phyloP scores from a whole-genome alignment of 2,113 vertebrate genomes.

The Oceanodroma tethys region DNA sequence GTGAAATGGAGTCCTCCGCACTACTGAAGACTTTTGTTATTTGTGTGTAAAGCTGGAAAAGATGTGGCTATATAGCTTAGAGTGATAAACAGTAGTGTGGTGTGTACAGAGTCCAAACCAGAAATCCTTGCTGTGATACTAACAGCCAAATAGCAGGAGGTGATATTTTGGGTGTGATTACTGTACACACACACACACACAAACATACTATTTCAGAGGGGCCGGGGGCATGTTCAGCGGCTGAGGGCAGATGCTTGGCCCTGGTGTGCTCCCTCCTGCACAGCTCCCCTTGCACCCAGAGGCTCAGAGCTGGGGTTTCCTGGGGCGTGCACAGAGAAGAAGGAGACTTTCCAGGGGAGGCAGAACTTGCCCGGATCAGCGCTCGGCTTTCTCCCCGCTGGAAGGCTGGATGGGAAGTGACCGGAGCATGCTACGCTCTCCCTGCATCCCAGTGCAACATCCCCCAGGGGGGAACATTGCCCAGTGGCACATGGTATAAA shows the following conservation, averaged over 20 bases:
- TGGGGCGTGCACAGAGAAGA: not conserved
- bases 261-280: not conserved
- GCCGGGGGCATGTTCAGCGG: accelerated
- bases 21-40: not conserved
- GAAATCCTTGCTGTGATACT: slow-evolving; percentile 9
- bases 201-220: not conserved
- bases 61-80: not conserved
- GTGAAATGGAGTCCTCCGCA: accelerated
- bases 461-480: not conserved
- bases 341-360: not conserved
- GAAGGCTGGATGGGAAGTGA: not conserved
- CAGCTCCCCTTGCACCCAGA: not conserved
- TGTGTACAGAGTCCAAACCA: not conserved
- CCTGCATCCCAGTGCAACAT: not conserved
- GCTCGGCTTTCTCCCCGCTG: not conserved
- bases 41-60: not conserved
- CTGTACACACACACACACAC: not conserved
- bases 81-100: not conserved
- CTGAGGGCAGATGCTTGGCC: not conserved
- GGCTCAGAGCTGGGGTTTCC: not conserved
- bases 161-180: not conserved
- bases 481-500: not conserved
- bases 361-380: not conserved
- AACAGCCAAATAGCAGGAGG: not conserved
- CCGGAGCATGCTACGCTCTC: not conserved